A percentile compares a stretch with the other conserved stretches of the same genome.
Conservation (phyloP, 2,888 invertebrate species). For the Himalopsyche anomala region DNA sequence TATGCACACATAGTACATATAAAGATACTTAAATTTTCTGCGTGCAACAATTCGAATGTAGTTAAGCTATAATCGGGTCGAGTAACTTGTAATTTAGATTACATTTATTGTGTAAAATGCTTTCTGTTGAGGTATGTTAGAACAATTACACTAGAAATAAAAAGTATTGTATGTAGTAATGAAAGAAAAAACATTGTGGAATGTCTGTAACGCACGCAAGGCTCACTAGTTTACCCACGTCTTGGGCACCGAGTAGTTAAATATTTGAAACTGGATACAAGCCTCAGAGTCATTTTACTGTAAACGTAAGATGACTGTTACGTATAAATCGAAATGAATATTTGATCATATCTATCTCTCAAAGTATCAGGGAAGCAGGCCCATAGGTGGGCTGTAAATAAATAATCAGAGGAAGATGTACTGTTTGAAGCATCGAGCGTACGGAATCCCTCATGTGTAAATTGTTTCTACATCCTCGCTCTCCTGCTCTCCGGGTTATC, state of each 20-base stretch:
- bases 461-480: slow-evolving; percentile 52
- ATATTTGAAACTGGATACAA: slow-evolving; percentile 23
- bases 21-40: too few species aligned
- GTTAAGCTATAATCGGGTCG: not conserved
- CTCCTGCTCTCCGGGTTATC: slow-evolving; percentile 41
- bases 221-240: not conserved
- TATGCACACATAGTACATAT: too few species aligned
- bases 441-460: slow-evolving; percentile 53
- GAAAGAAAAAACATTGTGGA: not conserved
- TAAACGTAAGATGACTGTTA: slow-evolving; percentile 64
- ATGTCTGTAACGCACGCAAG: not conserved
- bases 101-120: too few species aligned
- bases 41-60: too few species aligned
- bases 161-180: too few species aligned
- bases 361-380: slow-evolving; percentile 57
- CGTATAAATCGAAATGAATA: slow-evolving; percentile 65
- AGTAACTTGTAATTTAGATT: slow-evolving; percentile 43
- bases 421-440: not conserved
- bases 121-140: too few species aligned
- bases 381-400: slow-evolving; percentile 58
- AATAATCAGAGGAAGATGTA: slow-evolving; percentile 59
- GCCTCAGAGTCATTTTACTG: slow-evolving; percentile 57
- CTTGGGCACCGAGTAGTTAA: not conserved
- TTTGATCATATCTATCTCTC: slow-evolving; percentile 64
- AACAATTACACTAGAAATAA: too few species aligned